Base-by-base conservation (phyloP, 2,888 invertebrate genomes). In the Branchipolynoe longqiensis region DNA sequence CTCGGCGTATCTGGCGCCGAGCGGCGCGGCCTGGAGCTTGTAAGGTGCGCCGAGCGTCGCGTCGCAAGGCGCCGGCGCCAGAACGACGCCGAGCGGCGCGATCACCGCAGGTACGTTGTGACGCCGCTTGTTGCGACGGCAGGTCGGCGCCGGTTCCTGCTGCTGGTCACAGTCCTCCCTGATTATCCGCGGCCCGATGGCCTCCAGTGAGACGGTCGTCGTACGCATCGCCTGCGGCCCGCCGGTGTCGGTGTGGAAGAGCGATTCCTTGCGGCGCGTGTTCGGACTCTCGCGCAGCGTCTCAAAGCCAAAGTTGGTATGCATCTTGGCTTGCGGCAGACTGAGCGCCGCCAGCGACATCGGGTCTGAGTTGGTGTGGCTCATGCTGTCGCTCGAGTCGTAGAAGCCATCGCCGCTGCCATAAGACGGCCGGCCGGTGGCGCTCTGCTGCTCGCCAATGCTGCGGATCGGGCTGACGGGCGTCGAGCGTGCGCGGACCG, bases 211-310 rank as follows among this genome's bases (percentile, higher is more conserved):
- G 6, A 22, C 33, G 1, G 62, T 18, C 6, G 84, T 62, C 56
- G 69, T 69, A 25, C 73, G 8, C 33, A 31, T 69, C 8, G 31
- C 2, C 14, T 8, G 2, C 22, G 69, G 18, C n/a, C 31, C n/a
- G 25, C 36, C 62, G 31, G n/a, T n/a, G 31, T 73, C 18, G 22
- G n/a, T 33, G 85, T 91, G 91, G 86, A 91, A 90, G 31, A 91
- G 86, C 0, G 91, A 91, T 82, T 92, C 92, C 83, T 91, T 91
- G n/a, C 92, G 85, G 36, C 91, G 84, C 8, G 90, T 90, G 85
- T 91, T 90, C 1, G 92, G 91, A 85, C 86, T 89, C 85, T 92
- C 91, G 18, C 89, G 86, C 36, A 91, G 84, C 0, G 92, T 92
- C 18, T 90, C 89, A 83, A 91, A 91, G 6, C 91, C 91, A 74